Evolutionary conservation across 1,140 invertebrate species (phyloP).

Genomic region (Protaetia brevitarsis): DNA sequence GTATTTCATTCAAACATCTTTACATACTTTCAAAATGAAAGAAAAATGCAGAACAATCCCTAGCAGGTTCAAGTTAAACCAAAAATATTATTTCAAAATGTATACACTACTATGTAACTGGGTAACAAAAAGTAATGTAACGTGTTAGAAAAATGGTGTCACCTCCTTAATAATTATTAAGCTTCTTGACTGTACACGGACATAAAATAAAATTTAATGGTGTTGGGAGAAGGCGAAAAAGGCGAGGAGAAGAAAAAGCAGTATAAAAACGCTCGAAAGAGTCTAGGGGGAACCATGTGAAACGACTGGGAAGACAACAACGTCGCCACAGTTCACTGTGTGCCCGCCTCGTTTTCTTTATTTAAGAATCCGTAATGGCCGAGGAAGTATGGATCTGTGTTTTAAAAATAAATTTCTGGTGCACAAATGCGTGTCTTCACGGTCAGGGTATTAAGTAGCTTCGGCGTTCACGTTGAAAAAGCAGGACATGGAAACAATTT

Average conservation of each 20-base stretch:
- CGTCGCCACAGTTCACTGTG: not conserved
- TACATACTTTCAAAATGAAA: no score
- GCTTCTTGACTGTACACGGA: not conserved
- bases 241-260: not conserved
- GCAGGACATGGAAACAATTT: constrained; percentile 8
- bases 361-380: not conserved
- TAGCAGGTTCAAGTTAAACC: no score
- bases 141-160: no score
- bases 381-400: not conserved
- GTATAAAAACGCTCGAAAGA: not conserved
- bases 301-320: not conserved
- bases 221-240: not conserved
- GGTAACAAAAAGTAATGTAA: no score
- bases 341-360: not conserved
- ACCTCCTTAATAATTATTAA: not conserved
- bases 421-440: constrained; percentile 13
- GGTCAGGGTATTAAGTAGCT: not conserved
- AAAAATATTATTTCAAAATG: no score
- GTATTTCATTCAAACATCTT: no score
- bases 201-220: constrained; percentile 1
- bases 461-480: not conserved
- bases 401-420: not conserved
- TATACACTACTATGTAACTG: no score
- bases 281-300: not conserved
- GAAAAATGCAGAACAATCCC: no score